Conservation (phyloP, 2,113 vertebrate genomes). For the Lutjanus erythropterus region DNA sequence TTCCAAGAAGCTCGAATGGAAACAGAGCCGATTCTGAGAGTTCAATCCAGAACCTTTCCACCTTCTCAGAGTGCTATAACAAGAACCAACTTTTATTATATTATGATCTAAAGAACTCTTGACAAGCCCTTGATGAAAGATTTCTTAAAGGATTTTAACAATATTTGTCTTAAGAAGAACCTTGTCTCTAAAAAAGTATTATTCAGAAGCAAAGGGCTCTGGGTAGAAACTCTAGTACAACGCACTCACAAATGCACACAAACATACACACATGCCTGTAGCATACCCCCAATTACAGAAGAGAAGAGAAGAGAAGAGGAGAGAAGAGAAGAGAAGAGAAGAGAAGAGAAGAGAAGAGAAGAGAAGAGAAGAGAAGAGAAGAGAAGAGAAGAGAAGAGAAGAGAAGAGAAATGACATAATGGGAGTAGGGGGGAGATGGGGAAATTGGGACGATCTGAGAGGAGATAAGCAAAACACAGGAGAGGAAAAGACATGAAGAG, state of each 20-base stretch:
- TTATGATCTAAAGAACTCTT: too few species aligned
- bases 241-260: background rate
- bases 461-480: background rate
- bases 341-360: conserved; percentile 16
- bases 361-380: conserved; percentile 14
- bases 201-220: too few species aligned
- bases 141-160: too few species aligned
- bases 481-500: background rate
- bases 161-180: too few species aligned
- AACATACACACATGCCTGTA: background rate
- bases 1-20: too few species aligned
- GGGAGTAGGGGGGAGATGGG: background rate
- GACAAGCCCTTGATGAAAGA: too few species aligned
- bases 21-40: too few species aligned
- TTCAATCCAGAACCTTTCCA: too few species aligned
- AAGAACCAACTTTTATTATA: too few species aligned
- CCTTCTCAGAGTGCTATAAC: too few species aligned
- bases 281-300: background rate
- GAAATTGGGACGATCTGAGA: background rate
- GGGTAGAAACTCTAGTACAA: too few species aligned
- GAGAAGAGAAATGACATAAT: conserved; percentile 2
- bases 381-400: conserved; percentile 7
- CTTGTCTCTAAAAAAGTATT: too few species aligned
- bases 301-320: conserved; percentile 18
- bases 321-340: background rate